Evolutionary conservation across 2,888 invertebrate genomes (phyloP), one percentile per base, ranked within the genome.

Genomic region (Metallyticus violacea): DNA sequence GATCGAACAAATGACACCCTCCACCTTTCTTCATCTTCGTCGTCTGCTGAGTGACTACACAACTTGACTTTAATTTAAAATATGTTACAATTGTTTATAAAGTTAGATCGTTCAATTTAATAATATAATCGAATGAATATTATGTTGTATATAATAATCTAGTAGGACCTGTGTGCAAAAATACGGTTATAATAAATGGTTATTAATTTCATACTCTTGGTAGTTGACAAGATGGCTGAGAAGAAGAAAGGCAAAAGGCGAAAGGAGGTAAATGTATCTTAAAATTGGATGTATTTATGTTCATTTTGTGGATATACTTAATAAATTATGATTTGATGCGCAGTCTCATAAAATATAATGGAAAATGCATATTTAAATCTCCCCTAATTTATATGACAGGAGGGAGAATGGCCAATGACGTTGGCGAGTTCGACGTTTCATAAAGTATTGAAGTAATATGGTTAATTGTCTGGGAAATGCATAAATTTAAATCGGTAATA

Each of bases 211-310:
- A 76, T 76, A 25, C 22, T 7, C n/a, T 26, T 77, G 29, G 85
- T 86, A 87, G 84, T 87, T 86, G 84, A 83, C 85, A 93, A 93
- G 90, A 94, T 94, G 94, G 94, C 94, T 91, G 94, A 94, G 90
- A 94, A 94, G 91, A 93, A 93, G 91, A 94, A 94, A 92, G 93
- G 93, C 89, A 93, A 93, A 91, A 94, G 94, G 90, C 94, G 94
- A 89, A 94, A 94, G 92, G 94, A 94, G 91, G 95, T 94, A 92
- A 93, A 92, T 89, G 30, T 86, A 77, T 87, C 81, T 27, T 79
- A 81, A 86, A 81, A 85, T 85, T 77, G 78, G 76, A 78, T 15
- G 9, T 62, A 6, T 15, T 15, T 62, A 15, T 62, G 40, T 62
- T 15, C 9, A 62, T 6, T 4, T 9, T 62, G 2, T 62, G 40